These are phyloP conservation scores for Plutella xylostella DNA, from an alignment of 2,888 invertebrate species.

Conservation along the genomic window DNA sequence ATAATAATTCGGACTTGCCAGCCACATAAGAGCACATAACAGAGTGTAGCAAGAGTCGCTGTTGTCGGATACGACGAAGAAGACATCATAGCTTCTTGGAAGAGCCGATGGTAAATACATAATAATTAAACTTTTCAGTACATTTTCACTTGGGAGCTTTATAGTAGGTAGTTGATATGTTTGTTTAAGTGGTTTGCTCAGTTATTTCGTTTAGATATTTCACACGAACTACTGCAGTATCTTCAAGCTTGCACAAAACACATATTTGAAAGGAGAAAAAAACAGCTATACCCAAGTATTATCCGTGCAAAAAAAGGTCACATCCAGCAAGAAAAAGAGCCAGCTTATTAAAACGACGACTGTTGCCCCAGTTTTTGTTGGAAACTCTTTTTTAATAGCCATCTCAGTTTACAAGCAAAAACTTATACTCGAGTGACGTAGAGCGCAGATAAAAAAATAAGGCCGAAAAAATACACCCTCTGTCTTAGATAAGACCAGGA, in stretches of 20 bases:
- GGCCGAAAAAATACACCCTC: slow-evolving; percentile 13
- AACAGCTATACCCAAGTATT: background rate
- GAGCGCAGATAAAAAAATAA: slow-evolving; percentile 17
- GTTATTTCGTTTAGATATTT: no score
- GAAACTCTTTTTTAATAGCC: slow-evolving; percentile 30
- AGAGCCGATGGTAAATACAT: no score
- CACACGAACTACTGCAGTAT: no score
- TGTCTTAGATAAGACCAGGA: slow-evolving; percentile 18
- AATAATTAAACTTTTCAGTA: no score
- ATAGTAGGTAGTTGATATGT: no score
- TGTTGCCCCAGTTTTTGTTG: slow-evolving; percentile 17
- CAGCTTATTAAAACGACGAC: slow-evolving; percentile 25
- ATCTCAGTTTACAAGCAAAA: slow-evolving; percentile 39
- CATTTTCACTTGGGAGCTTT: no score
- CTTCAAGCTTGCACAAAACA: background rate
- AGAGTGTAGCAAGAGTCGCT: no score
- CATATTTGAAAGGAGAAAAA: background rate
- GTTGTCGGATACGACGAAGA: no score
- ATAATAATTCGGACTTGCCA: no score
- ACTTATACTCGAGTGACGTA: slow-evolving; percentile 24
- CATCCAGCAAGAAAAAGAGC: slow-evolving; percentile 10
- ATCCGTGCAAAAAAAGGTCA: background rate
- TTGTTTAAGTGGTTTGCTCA: no score
- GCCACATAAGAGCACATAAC: no score
- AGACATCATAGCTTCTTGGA: no score